Conservation (phyloP, 2,888 invertebrate genomes). For the Lasioglossum marginatum region DNA sequence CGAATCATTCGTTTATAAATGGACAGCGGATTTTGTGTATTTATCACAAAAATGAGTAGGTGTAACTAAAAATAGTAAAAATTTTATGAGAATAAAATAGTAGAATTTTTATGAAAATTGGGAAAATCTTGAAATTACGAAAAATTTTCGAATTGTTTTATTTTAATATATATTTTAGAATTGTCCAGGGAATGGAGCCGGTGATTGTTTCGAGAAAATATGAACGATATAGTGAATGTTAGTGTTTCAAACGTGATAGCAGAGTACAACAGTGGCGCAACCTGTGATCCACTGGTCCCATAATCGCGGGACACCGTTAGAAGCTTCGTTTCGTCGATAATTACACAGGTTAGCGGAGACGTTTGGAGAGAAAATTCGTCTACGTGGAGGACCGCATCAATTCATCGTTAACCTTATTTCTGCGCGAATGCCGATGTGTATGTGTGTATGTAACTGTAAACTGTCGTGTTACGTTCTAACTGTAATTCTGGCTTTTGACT, state of each 20-base stretch:
- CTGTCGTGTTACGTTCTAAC: slow-evolving; percentile 73
- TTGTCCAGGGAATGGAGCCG: not conserved
- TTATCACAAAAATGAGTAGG: no score
- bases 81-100: no score
- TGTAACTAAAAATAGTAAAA: no score
- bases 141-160: not conserved
- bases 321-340: slow-evolving; percentile 40
- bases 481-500: slow-evolving; percentile 75
- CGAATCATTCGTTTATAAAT: not conserved
- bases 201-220: not conserved
- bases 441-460: slow-evolving; percentile 69
- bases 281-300: not conserved
- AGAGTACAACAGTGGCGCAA: not conserved
- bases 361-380: slow-evolving; percentile 40
- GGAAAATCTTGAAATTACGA: not conserved
- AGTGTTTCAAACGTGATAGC: not conserved
- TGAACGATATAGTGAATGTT: not conserved
- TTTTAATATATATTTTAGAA: no score
- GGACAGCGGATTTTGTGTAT: no score
- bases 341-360: slow-evolving; percentile 35
- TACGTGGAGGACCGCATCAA: slow-evolving; percentile 37
- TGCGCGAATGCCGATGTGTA: slow-evolving; percentile 28
- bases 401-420: slow-evolving; percentile 69
- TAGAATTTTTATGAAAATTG: not conserved
- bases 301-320: slow-evolving; percentile 46